Base-by-base conservation (phyloP, 23 tunicate species). In the Trididemnum clinides region DNA sequence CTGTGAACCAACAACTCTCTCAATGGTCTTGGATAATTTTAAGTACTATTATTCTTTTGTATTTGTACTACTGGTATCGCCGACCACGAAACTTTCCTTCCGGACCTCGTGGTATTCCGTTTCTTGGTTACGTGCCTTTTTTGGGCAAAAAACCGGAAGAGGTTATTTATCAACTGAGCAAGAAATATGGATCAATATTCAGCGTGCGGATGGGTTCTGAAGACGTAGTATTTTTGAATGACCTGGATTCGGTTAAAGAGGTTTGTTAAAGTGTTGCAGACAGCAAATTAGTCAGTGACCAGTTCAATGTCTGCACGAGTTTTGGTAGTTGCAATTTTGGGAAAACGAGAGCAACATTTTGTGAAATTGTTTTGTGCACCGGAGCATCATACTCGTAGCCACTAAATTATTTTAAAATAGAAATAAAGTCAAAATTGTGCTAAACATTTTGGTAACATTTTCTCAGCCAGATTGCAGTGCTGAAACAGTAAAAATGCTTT, bases 41-140 rank as follows among this genome's bases (percentile, higher is more conserved):
- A n/a, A n/a, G n/a, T n/a, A n/a, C n/a, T n/a, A n/a, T 15, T 10
- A 15, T 44, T 44, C 10, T 44, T 44, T 44, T 44, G 15, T 63
- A 25, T 37, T 70, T 70, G 77, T 4, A 7, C 30, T 70, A 70
- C 37, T 70, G 77, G 77, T 70, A 27, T 33, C 38, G 21, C 28
- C 19, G 77, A 31, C 77, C 77, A 15, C 6, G 21, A 28, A 28
- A 21, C 6, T 70, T 70, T 33, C 77, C 77, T 4, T 37, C 77
- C 10, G 77, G 77, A 31, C 77, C 77, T 10, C 19, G 77, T 7
- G 77, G 77, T 26, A 31, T 70, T 33, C 77, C 77, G 2, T 7
- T 70, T 27, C 21, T 70, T 4, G 77, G 77, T 15, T 32, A 31
- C 39, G 6, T 70, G 7, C 37, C 37, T 7, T 27, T 70, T 70